These are phyloP conservation scores for Chelonoidis abingdonii DNA, from an alignment of 2,113 vertebrate species.

Conservation along the genomic window DNA sequence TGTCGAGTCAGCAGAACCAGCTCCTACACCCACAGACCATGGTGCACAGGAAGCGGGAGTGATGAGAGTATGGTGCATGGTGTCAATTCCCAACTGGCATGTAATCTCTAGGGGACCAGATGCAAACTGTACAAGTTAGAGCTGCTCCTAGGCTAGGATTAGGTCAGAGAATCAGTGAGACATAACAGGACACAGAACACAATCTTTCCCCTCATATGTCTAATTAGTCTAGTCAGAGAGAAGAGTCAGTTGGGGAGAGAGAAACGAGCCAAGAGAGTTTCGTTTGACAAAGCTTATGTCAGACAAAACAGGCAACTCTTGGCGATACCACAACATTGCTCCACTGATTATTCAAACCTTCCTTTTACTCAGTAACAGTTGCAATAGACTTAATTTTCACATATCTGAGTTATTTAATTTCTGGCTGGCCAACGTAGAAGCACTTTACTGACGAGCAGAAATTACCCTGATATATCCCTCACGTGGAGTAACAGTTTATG, in stretches of 20 bases:
- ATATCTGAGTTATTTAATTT: not conserved
- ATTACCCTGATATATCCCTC: not conserved
- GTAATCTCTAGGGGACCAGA: not conserved
- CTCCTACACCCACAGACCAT: not conserved
- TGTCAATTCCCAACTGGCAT: not conserved
- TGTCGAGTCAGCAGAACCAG: not conserved
- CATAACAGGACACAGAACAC: not conserved
- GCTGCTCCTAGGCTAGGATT: not conserved
- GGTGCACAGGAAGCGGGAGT: not conserved
- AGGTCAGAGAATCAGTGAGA: not conserved
- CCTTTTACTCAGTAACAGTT: fast-evolving
- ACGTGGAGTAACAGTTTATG: not conserved
- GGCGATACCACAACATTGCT: not conserved
- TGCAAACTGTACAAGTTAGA: not conserved
- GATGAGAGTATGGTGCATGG: not conserved
- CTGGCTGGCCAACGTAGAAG: not conserved
- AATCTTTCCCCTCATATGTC: not conserved
- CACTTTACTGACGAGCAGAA: not conserved
- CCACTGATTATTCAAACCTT: not conserved
- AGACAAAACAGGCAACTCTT: not conserved
- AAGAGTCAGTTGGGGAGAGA: not conserved
- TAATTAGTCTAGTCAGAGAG: not conserved
- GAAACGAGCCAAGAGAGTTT: not conserved
- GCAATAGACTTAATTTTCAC: not conserved
- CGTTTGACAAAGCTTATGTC: not conserved